Evolutionary conservation across 2,888 invertebrate genomes (phyloP).

Genomic region (Eupeodes luniger): DNA sequence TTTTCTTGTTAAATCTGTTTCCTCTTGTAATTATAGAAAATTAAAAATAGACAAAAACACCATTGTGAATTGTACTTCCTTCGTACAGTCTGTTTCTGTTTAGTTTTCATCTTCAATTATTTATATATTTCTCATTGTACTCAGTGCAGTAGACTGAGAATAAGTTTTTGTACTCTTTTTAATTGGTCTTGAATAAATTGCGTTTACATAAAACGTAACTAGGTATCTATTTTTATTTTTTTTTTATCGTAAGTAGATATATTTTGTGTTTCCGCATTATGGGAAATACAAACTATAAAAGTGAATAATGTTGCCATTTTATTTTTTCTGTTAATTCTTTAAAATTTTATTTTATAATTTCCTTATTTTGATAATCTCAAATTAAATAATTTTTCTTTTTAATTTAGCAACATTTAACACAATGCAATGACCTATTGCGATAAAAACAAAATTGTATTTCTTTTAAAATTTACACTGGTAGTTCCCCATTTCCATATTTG

Average conservation of each 20-base stretch:
- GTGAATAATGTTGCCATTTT: slow-evolving; percentile 17
- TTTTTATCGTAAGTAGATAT: not conserved
- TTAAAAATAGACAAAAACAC: not conserved
- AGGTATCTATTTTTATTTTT: too few species aligned
- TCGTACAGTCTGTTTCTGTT: not conserved
- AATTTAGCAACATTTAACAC: too few species aligned
- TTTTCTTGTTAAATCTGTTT: slow-evolving; percentile 1
- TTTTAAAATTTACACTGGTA: not conserved
- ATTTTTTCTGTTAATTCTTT: not conserved
- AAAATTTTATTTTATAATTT: not conserved
- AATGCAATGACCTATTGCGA: too few species aligned
- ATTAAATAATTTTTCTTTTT: too few species aligned
- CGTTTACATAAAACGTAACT: slow-evolving; percentile 8
- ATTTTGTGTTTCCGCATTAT: slow-evolving; percentile 11
- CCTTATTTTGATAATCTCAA: not conserved
- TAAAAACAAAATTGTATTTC: not conserved
- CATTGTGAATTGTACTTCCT: slow-evolving; percentile 23
- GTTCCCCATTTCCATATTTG: slow-evolving; percentile 6
- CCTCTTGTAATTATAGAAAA: slow-evolving; percentile 12
- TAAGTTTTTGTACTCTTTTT: not conserved
- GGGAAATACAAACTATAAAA: not conserved
- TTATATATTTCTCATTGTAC: not conserved
- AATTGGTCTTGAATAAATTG: slow-evolving; percentile 12
- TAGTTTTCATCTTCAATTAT: not conserved
- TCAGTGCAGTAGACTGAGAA: not conserved